Evolutionary conservation across 2,797 vertebrate genomes (phyloP).

Genomic region (Esox lucius): DNA sequence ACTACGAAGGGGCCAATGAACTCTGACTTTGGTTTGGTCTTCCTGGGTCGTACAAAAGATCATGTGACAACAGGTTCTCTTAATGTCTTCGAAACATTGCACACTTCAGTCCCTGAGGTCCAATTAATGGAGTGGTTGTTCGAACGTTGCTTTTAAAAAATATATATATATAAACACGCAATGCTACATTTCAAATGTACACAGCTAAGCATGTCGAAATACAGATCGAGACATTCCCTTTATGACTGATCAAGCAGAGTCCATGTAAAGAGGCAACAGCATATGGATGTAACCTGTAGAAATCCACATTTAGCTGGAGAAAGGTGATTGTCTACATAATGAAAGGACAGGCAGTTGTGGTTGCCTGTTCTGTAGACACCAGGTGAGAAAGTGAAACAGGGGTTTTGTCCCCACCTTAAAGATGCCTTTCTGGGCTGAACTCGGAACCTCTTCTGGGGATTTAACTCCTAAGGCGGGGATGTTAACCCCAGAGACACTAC

Average conservation of each 20-base stretch:
- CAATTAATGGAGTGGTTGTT: conserved; percentile 7
- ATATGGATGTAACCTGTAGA: not conserved
- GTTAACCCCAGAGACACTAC: no score
- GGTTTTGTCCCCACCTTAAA: no score
- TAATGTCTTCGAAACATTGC: not conserved
- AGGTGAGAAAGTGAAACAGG: not conserved
- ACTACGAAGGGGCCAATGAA: not conserved
- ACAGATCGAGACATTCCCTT: conserved; percentile 8
- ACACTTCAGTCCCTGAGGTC: conserved; percentile 10
- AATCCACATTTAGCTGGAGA: not conserved
- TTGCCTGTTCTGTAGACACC: not conserved
- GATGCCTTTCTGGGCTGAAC: no score
- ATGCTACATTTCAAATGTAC: not conserved
- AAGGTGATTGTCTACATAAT: not conserved
- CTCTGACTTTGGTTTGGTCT: no score
- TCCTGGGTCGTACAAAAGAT: no score
- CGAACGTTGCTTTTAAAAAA: not conserved
- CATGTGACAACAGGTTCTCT: not conserved
- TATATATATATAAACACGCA: not conserved
- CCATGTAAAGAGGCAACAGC: not conserved
- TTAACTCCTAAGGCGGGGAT: no score
- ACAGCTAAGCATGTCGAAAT: conserved; percentile 1
- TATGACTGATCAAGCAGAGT: not conserved
- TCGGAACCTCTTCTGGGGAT: no score
- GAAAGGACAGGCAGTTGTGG: not conserved